Percentiles rank a stretch among this genome's conserved stretches.
These are phyloP conservation scores for Malurus elegans DNA, from an alignment of 2,113 vertebrate genomes.

Conservation along the genomic window DNA sequence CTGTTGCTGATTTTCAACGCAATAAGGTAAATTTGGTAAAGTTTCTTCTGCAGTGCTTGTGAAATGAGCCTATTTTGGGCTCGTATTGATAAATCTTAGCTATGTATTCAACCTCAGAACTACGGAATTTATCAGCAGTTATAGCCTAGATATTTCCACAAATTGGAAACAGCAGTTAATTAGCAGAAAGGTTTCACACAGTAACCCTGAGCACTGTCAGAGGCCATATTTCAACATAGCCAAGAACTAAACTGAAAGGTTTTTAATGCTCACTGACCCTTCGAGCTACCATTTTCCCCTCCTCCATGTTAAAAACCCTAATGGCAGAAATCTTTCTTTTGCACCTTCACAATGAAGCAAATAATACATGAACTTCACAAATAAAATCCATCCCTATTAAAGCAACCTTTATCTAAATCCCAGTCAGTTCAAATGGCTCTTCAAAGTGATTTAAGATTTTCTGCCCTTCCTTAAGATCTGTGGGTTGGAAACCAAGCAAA, in stretches of 20 bases:
- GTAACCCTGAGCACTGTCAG: background rate
- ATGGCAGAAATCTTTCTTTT: background rate
- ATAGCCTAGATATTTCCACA: background rate
- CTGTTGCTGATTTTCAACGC: background rate
- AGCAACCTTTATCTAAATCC: background rate
- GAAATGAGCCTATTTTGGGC: background rate
- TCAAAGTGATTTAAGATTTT: background rate
- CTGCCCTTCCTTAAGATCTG: background rate
- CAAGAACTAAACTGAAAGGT: background rate
- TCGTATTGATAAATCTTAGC: fast-evolving
- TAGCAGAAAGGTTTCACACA: background rate
- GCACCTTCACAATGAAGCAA: background rate
- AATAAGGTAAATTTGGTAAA: background rate
- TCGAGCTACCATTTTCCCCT: background rate
- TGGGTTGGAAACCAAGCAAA: background rate
- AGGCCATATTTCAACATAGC: fast-evolving
- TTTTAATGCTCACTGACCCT: background rate
- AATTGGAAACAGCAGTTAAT: background rate
- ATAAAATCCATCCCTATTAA: background rate
- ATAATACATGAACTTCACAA: background rate
- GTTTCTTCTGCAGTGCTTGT: background rate
- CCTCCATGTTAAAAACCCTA: background rate
- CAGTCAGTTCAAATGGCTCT: background rate
- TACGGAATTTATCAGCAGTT: background rate
- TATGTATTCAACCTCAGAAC: background rate